A percentile compares a stretch with the other conserved stretches of the same genome.
These are phyloP conservation scores for Acutogordius australiensis DNA, from an alignment of 2,888 invertebrate species.

Conservation along the genomic window DNA sequence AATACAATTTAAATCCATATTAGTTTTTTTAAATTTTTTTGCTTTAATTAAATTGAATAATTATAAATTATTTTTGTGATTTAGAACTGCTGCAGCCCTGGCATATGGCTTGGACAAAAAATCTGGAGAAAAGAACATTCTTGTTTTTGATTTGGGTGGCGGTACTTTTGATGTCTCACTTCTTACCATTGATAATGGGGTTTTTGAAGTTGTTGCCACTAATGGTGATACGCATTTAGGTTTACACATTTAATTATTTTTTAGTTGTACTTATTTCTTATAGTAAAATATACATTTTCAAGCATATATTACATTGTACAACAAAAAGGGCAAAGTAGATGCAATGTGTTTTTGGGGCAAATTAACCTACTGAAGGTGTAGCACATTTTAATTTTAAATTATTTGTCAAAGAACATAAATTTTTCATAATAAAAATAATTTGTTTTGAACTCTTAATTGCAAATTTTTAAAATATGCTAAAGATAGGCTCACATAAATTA, in stretches of 20 bases:
- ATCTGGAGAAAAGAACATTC: slow-evolving; percentile 57
- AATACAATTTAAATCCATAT: too few relatives aligned
- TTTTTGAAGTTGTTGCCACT: slow-evolving; percentile 42
- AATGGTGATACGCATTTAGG: slow-evolving; percentile 30
- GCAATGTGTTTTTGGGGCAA: too few relatives aligned
- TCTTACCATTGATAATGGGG: slow-evolving; percentile 87
- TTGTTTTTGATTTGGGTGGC: slow-evolving; percentile 93
- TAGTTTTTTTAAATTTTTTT: too few relatives aligned
- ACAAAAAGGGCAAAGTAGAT: neutral
- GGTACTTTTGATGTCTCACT: slow-evolving; percentile 97
- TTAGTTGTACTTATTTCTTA: neutral
- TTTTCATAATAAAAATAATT: too few relatives aligned
- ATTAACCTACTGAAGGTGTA: too few relatives aligned
- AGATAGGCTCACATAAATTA: too few relatives aligned
- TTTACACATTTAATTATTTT: slow-evolving; percentile 15
- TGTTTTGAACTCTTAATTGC: too few relatives aligned
- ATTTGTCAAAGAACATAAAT: too few relatives aligned
- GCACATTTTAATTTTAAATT: too few relatives aligned
- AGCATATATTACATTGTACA: neutral
- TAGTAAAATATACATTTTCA: slow-evolving; percentile 5
- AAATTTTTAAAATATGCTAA: too few relatives aligned
- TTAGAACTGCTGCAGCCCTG: slow-evolving; percentile 21
- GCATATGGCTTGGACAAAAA: slow-evolving; percentile 22
- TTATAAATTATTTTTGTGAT: slow-evolving; percentile 13
- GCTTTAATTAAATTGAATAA: too few relatives aligned